Evolutionary conservation across 2,113 vertebrate genomes (phyloP), one percentile per base, ranked within the genome.

Genomic region (Acanthochromis polyacanthus): DNA sequence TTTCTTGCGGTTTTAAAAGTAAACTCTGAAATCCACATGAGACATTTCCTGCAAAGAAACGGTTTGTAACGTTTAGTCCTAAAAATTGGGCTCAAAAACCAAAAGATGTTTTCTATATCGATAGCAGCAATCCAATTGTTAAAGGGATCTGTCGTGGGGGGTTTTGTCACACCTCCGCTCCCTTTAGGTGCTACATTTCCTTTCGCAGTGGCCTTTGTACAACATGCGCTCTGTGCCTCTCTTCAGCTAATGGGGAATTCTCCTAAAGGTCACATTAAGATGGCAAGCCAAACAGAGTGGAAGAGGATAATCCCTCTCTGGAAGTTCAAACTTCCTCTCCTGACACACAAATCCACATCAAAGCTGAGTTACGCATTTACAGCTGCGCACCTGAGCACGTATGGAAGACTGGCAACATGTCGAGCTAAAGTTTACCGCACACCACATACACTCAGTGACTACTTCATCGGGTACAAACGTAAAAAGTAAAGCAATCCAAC

Each of bases 221-320:
- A 83, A 82, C 75, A 81, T 28, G 75, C 8, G 38, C 82, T 78
- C 71, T 53, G 81, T 45, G 85, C 80, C 84, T 70, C 58, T 58
- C 6, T 57, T 55, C 30, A 23, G 82, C 70, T 86, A 88, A 88
- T 55, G 75, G 92, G 83, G 82, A 92, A 91, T 86, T 80, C 79
- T 90, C 79, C 79, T 60, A 91, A 93, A 93, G 91, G 92, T 93
- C 92, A 91, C 83, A 76, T 88, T 87, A 90, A 78, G 83, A 91
- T 80, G 78, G 74, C 40, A 62, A 82, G 66, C 70, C 88, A 88
- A 89, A 86, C 75, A 81, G 61, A 81, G 73, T 67, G 64, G 70
- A 68, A n/a, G 55, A 76, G 72, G 78, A 87, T 87, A 91, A 90
- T 89, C 83, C 75, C 72, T 83, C 71, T 60, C 23, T 38, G 17